Evolutionary conservation across 2,888 invertebrate genomes (phyloP).

Genomic region (Tipula helvola): DNA sequence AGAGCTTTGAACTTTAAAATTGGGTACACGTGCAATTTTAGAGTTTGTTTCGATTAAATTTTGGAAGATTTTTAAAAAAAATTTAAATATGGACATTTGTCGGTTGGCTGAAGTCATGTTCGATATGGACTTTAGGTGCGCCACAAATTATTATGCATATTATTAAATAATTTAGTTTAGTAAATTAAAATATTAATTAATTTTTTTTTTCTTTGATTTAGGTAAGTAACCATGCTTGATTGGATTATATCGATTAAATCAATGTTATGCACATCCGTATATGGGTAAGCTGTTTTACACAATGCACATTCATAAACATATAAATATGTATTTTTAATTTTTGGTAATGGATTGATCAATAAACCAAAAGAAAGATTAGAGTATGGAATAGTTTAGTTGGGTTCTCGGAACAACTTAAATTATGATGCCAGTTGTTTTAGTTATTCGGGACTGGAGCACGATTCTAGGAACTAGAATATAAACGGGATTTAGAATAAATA

Average conservation of each 20-base stretch:
- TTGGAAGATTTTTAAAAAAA: background rate
- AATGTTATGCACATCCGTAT: background rate
- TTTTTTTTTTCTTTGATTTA: background rate
- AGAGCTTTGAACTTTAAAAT: background rate
- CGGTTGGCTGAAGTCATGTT: background rate
- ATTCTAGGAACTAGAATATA: too few species aligned
- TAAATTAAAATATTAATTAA: background rate
- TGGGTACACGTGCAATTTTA: background rate
- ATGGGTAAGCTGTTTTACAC: background rate
- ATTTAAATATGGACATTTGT: background rate
- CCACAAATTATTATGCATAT: background rate
- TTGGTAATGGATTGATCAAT: too few species aligned
- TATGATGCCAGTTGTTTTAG: too few species aligned
- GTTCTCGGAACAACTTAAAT: too few species aligned
- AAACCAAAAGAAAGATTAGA: too few species aligned
- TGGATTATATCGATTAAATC: background rate
- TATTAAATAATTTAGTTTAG: background rate
- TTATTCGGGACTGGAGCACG: too few species aligned
- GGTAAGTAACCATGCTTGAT: background rate
- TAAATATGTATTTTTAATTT: background rate
- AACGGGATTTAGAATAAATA: too few species aligned
- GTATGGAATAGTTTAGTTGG: too few species aligned
- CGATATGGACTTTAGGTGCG: background rate
- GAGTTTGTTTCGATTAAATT: background rate
- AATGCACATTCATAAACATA: background rate